A percentile compares a stretch with the other conserved stretches of the same genome.
Evolutionary conservation across 1,140 invertebrate genomes (phyloP).

Genomic region (Ceratosolen fusciceps): DNA sequence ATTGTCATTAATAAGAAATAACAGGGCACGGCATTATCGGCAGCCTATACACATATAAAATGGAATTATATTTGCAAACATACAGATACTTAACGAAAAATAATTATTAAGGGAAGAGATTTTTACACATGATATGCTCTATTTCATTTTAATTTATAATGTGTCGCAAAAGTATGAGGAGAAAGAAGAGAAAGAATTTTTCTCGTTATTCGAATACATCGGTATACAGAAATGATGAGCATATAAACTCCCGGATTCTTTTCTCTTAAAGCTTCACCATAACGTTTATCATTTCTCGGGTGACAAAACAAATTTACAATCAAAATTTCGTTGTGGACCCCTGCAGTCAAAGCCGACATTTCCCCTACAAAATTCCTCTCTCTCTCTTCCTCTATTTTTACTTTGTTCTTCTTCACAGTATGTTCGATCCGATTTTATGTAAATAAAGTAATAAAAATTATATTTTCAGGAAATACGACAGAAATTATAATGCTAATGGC

Average conservation of each 20-base stretch:
- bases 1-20: neutral
- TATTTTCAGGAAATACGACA: neutral
- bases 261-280: neutral
- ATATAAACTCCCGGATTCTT: neutral
- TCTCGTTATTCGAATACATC: constrained; percentile 4
- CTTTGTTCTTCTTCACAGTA: constrained; percentile 9
- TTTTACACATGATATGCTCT: neutral
- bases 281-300: constrained; percentile 48
- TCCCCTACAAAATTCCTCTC: neutral
- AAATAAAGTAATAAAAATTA: neutral
- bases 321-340: constrained; percentile 57
- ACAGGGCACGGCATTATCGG: neutral
- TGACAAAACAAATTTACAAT: constrained; percentile 64
- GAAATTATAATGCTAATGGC: constrained; percentile 11
- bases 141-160: constrained; percentile 34
- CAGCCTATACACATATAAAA: neutral
- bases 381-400: constrained; percentile 1
- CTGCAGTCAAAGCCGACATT: constrained; percentile 49
- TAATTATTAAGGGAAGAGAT: constrained; percentile 1
- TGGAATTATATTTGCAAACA: neutral
- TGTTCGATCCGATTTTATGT: neutral
- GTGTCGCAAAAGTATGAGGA: neutral
- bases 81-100: neutral
- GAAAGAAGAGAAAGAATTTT: constrained; percentile 14
- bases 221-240: neutral